phyloP scores from a whole-genome alignment of 2,888 invertebrate species.

The Rhagophthalmus giganteus region DNA sequence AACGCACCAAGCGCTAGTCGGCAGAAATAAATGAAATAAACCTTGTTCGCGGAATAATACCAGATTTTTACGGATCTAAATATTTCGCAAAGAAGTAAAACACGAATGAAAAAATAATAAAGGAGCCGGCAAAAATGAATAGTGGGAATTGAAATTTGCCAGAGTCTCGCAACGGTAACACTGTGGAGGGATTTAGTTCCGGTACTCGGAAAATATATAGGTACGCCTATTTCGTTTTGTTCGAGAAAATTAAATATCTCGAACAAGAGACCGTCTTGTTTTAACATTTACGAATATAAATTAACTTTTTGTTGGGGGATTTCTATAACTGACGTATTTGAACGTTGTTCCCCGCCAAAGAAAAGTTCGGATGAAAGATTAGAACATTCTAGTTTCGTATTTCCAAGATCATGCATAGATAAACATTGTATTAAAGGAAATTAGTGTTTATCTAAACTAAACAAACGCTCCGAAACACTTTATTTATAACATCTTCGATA shows the following conservation, averaged over 20 bases:
- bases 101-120: conserved; percentile 18
- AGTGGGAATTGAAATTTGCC: conserved; percentile 16
- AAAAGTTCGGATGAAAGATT: conserved; percentile 11
- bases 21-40: conserved; percentile 21
- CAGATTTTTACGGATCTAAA: conserved; percentile 17
- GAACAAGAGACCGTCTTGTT: conserved; percentile 11
- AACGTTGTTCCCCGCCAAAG: conserved; percentile 3
- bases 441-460: conserved; percentile 7
- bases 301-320: conserved; percentile 21
- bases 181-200: conserved; percentile 9
- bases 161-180: conserved; percentile 5
- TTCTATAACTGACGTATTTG: conserved; percentile 5
- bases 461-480: conserved; percentile 2
- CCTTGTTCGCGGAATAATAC: conserved; percentile 10
- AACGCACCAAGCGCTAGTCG: conserved; percentile 10
- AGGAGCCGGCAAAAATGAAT: conserved; percentile 13
- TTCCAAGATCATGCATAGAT: conserved; percentile 16
- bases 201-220: conserved; percentile 16
- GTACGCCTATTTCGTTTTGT: conserved; percentile 7
- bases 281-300: conserved; percentile 23
- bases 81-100: conserved; percentile 9
- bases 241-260: conserved; percentile 24
- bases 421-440: conserved; percentile 10
- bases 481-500: not conserved
- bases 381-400: conserved; percentile 4